These are phyloP conservation scores for Hiodon alosoides DNA, from an alignment of 2,113 vertebrate species.

Conservation along the genomic window DNA sequence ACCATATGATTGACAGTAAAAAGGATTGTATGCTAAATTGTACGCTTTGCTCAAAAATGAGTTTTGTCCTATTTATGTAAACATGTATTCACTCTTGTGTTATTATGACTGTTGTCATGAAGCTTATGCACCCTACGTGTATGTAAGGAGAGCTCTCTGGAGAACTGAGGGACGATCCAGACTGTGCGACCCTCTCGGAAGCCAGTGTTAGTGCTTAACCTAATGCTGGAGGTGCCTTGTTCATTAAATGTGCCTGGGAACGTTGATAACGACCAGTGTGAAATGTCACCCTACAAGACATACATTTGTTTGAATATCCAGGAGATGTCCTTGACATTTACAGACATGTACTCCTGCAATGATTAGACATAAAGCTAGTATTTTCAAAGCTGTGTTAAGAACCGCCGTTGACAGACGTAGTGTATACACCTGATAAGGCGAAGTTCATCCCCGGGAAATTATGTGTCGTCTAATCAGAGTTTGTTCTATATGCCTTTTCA, in stretches of 20 bases:
- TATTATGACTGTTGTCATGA: slow-evolving; percentile 51
- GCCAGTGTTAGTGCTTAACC: slow-evolving; percentile 61
- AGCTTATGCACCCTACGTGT: slow-evolving; percentile 43
- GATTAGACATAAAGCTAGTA: slow-evolving; percentile 38
- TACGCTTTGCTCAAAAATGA: slow-evolving; percentile 47
- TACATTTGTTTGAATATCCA: slow-evolving; percentile 25
- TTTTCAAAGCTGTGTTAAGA: slow-evolving; percentile 36
- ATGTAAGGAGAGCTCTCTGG: slow-evolving; percentile 40
- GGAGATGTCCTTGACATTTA: slow-evolving; percentile 32
- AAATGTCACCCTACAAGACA: slow-evolving; percentile 30
- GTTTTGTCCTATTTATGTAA: slow-evolving; percentile 43
- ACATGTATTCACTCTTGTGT: slow-evolving; percentile 57
- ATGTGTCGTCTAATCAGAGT: slow-evolving; percentile 16
- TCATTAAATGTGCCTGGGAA: slow-evolving; percentile 69
- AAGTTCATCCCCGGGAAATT: slow-evolving; percentile 39
- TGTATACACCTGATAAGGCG: slow-evolving; percentile 36
- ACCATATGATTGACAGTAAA: slow-evolving; percentile 33
- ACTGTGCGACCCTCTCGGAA: slow-evolving; percentile 53
- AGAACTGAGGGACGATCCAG: slow-evolving; percentile 43
- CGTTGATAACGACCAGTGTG: slow-evolving; percentile 44
- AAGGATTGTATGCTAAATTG: slow-evolving; percentile 33
- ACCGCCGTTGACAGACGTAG: slow-evolving; percentile 59
- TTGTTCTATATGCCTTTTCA: slow-evolving; percentile 38
- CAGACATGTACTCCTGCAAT: slow-evolving; percentile 39
- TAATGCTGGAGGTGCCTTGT: slow-evolving; percentile 71